phyloP scores from a whole-genome alignment of 2,797 vertebrate species.

The Linurgus olivaceus region DNA sequence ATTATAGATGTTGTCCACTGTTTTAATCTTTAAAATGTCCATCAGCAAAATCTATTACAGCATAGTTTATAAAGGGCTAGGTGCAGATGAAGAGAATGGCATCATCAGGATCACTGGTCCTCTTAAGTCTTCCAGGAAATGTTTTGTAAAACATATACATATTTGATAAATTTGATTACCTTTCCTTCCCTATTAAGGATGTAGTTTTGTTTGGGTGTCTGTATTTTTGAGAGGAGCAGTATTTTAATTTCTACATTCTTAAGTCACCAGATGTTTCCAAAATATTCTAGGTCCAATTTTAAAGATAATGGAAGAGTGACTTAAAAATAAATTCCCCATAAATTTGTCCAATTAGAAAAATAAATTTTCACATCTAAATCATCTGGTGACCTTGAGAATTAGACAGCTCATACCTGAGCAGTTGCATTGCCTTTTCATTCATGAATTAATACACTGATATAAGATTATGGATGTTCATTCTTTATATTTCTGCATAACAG shows the following conservation, averaged over 20 bases:
- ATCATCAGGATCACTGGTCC: not conserved
- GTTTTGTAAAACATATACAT: not conserved
- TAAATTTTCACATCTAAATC: not conserved
- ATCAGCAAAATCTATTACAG: not conserved
- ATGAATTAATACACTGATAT: not conserved
- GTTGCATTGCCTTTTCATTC: not conserved
- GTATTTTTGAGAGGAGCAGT: not conserved
- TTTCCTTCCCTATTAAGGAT: not conserved
- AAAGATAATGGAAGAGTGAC: not conserved
- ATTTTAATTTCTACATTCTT: not conserved
- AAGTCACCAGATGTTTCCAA: not conserved
- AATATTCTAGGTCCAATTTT: not conserved
- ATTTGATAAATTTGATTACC: not conserved
- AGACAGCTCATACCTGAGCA: not conserved
- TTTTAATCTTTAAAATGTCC: not conserved
- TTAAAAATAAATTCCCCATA: not conserved
- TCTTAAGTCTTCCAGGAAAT: not conserved
- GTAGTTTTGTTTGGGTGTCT: not conserved
- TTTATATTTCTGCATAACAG: not conserved
- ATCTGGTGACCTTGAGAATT: not conserved
- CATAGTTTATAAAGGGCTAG: not conserved
- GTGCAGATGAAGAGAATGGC: not conserved
- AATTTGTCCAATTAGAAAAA: not conserved
- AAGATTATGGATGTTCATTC: not conserved
- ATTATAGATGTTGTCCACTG: not conserved